These are phyloP conservation scores for Calliopum simillimum DNA, from an alignment of 2,888 invertebrate species.

Conservation along the genomic window DNA sequence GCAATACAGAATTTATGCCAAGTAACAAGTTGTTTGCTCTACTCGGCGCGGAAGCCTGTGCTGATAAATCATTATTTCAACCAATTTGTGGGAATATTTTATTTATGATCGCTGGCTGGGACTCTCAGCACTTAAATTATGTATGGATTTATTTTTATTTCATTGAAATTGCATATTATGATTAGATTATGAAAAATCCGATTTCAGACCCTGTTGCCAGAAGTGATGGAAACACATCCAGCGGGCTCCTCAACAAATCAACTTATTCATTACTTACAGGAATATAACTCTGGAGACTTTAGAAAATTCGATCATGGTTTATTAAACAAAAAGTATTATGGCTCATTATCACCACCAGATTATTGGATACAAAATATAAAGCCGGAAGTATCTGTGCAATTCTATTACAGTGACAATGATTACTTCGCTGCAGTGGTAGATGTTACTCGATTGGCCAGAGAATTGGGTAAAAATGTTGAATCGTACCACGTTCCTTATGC, in stretches of 20 bases:
- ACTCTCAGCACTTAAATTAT: conserved; percentile 47
- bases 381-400: conserved; percentile 38
- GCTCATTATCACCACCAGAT: conserved; percentile 40
- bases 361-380: conserved; percentile 43
- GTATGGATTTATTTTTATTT: conserved; percentile 39
- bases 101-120: conserved; percentile 46
- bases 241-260: conserved; percentile 49
- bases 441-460: conserved; percentile 40
- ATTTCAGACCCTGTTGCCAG: conserved; percentile 40
- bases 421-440: conserved; percentile 39
- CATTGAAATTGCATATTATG: background rate
- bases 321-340: conserved; percentile 38
- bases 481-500: conserved; percentile 41
- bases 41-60: conserved; percentile 67
- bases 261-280: conserved; percentile 50
- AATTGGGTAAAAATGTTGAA: conserved; percentile 33
- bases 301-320: conserved; percentile 46
- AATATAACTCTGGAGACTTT: conserved; percentile 44
- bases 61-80: conserved; percentile 39
- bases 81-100: conserved; percentile 45
- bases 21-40: conserved; percentile 66
- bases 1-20: conserved; percentile 72
- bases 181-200: background rate
- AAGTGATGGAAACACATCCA: conserved; percentile 47
- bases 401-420: conserved; percentile 50